These are phyloP conservation scores for Pocillopora damicornis DNA, from an alignment of 64 coral and sea anemone genomes.

Conservation along the genomic window DNA sequence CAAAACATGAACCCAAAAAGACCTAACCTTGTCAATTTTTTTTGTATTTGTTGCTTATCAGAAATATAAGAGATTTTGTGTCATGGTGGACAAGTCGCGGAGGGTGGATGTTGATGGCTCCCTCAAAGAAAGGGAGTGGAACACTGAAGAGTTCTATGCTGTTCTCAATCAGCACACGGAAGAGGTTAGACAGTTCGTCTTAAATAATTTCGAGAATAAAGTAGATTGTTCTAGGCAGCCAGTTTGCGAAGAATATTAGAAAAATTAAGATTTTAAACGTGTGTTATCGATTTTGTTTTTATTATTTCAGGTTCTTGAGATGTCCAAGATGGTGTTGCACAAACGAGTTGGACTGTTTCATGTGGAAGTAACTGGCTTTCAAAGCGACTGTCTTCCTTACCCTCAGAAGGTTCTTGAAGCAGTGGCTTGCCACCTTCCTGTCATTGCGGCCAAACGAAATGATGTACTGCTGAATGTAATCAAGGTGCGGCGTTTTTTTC, in stretches of 20 bases:
- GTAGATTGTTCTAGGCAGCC: too few relatives aligned
- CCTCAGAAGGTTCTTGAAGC: slow-evolving; percentile 66
- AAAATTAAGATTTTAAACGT: neutral
- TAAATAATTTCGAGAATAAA: too few relatives aligned
- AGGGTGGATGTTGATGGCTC: slow-evolving; percentile 81
- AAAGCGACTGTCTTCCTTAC: slow-evolving; percentile 70
- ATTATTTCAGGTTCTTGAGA: slow-evolving; percentile 41
- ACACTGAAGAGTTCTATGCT: slow-evolving; percentile 80
- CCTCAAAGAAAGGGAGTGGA: slow-evolving; percentile 77
- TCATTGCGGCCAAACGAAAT: slow-evolving; percentile 83
- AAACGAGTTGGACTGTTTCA: slow-evolving; percentile 84
- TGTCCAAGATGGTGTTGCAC: slow-evolving; percentile 75
- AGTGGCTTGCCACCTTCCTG: slow-evolving; percentile 71
- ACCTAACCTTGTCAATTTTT: neutral
- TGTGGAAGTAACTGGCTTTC: slow-evolving; percentile 70
- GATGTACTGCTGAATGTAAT: slow-evolving; percentile 82
- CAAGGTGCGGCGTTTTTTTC: slow-evolving; percentile 53
- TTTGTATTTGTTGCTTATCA: neutral
- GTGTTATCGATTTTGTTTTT: neutral
- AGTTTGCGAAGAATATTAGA: too few relatives aligned
- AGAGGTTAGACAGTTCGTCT: slow-evolving; percentile 34
- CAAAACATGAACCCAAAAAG: too few relatives aligned
- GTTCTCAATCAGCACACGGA: slow-evolving; percentile 75
- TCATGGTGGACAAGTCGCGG: slow-evolving; percentile 85
- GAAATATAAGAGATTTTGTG: slow-evolving; percentile 80